These are phyloP conservation scores for Sepioteuthis lessoniana DNA, from an alignment of 2,888 invertebrate genomes.

Conservation along the genomic window DNA sequence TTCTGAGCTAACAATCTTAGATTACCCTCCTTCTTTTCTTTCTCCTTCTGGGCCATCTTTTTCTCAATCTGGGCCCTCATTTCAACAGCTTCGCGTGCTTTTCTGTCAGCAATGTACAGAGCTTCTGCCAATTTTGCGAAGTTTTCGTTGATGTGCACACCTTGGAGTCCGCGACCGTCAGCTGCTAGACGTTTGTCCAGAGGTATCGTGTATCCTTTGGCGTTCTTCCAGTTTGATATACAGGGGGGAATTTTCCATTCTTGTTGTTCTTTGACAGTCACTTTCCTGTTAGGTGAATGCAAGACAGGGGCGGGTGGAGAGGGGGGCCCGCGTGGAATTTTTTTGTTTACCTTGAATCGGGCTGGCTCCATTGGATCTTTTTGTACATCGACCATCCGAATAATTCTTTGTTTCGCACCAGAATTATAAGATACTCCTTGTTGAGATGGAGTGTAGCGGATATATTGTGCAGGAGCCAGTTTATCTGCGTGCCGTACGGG, in stretches of 20 bases:
- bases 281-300: conserved; percentile 97
- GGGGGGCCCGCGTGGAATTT: conserved; percentile 98
- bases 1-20: conserved; percentile 93
- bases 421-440: conserved; percentile 95
- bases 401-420: conserved; percentile 97
- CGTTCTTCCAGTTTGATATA: conserved; percentile 99
- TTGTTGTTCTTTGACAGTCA: conserved; percentile 96
- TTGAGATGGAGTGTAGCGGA: conserved; percentile 93
- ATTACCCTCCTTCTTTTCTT: conserved; percentile 97
- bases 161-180: conserved; percentile 95
- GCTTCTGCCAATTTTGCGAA: conserved; percentile 99
- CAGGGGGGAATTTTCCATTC: conserved; percentile 99
- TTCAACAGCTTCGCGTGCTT: conserved; percentile 96
- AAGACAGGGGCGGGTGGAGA: conserved; percentile 99
- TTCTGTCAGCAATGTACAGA: conserved; percentile 96
- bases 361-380: conserved; percentile 99
- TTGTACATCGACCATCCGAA: conserved; percentile 93
- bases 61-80: conserved; percentile 95
- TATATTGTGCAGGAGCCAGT: conserved; percentile 93
- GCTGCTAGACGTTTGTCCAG: conserved; percentile 98
- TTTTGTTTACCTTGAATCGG: conserved; percentile 93
- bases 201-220: conserved; percentile 98
- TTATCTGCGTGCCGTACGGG: conserved; percentile 96
- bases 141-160: conserved; percentile 97
- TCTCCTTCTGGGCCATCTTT: conserved; percentile 96